These are phyloP conservation scores for Sicus ferrugineus DNA, from an alignment of 2,888 invertebrate genomes.

Conservation along the genomic window DNA sequence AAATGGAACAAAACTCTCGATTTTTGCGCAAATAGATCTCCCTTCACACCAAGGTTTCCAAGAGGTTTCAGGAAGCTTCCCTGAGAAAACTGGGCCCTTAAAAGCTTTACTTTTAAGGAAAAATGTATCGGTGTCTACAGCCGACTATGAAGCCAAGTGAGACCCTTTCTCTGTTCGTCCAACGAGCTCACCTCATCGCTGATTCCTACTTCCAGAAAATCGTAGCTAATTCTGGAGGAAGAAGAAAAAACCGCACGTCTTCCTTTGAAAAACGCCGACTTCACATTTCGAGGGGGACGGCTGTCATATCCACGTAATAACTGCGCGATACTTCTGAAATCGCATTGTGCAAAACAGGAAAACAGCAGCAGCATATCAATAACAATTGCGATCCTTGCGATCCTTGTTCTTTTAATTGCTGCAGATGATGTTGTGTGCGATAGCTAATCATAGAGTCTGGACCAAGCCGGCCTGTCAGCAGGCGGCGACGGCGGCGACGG, in stretches of 20 bases:
- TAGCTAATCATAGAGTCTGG: conserved; percentile 37
- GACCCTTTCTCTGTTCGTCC: neutral
- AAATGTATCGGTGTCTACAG: too few species aligned
- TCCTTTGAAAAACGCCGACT: conserved; percentile 20
- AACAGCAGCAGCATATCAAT: neutral
- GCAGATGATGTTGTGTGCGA: conserved; percentile 28
- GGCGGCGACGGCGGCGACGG: neutral
- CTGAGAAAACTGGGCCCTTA: too few species aligned
- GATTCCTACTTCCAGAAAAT: neutral
- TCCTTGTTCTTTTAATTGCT: conserved; percentile 57
- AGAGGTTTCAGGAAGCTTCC: too few species aligned
- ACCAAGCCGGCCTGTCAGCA: too few species aligned
- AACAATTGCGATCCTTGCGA: conserved; percentile 29
- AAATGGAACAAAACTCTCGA: too few species aligned
- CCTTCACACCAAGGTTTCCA: too few species aligned
- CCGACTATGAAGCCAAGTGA: too few species aligned
- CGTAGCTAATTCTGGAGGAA: neutral
- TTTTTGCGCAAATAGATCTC: too few species aligned
- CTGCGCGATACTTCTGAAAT: conserved; percentile 46
- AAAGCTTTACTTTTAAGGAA: too few species aligned
- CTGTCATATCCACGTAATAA: conserved; percentile 52
- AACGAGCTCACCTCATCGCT: neutral
- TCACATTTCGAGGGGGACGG: conserved; percentile 51
- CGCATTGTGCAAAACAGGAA: conserved; percentile 17
- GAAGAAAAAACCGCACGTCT: neutral